Base-by-base conservation (phyloP, 2,797 vertebrate species). In the Oryzias sinensis region DNA sequence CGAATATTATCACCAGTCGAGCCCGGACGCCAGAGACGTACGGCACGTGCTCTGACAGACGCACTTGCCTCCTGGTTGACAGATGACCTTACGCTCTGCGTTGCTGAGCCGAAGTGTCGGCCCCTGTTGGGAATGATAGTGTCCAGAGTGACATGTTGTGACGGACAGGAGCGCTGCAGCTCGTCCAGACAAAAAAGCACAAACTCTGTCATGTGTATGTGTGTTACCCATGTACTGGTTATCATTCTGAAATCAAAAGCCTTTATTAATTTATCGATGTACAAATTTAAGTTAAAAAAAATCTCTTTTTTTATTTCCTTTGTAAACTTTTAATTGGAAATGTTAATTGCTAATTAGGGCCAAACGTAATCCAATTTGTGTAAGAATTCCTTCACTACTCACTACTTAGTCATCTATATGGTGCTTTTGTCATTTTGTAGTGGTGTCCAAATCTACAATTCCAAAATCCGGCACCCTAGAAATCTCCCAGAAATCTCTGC, bases 71-170 rank as follows among this genome's bases (percentile, higher is more conserved):
- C 24, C 51, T 65, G 68, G 75, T 61, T 86, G 84, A 86, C 80
- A 76, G 85, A 85, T 85, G 85, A 86, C 83, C 88, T 81, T 48
- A 68, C 18, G 62, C 73, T 71, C 50, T 29, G 70, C 80, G 87
- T 82, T 68, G 74, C 75, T 45, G 72, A 78, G 80, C 81, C 27
- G 65, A 72, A 62, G 76, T n/a, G 52, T 68, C 61, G 48, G 62
- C 64, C 72, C 86, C 83, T 77, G 74, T 47, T 64, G 79, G 72
- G 82, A 86, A 71, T 72, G 74, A 68, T 62, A 43, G 70, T 61
- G 79, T 82, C 79, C 72, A 80, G 72, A 83, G 77, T 83, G 80
- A 87, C 83, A 85, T 70, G 77, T 85, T 84, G 75, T 83, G 81
- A 79, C 51, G 42, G 59, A 66, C 76, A 63, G 43, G 61, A 53